Evolutionary conservation across 2,888 invertebrate genomes (phyloP).

Genomic region (Portevinia maculata): DNA sequence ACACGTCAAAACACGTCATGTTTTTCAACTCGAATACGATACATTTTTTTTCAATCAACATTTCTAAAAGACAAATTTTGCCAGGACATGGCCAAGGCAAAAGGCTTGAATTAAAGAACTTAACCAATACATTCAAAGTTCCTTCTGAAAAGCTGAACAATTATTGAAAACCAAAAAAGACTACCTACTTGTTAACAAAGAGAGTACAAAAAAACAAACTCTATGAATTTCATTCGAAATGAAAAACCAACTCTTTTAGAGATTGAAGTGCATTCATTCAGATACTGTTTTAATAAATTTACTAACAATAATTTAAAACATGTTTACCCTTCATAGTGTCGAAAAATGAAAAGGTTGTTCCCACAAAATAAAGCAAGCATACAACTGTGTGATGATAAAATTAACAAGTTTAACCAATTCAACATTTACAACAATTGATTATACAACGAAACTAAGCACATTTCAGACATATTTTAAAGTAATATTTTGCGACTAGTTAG

Average conservation of each 20-base stretch:
- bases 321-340: neutral
- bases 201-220: constrained; percentile 29
- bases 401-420: neutral
- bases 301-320: neutral
- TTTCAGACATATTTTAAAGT: constrained; percentile 9
- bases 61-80: neutral
- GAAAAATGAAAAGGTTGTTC: neutral
- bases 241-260: neutral
- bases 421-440: constrained; percentile 8
- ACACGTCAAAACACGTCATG: neutral
- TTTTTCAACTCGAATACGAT: neutral
- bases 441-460: constrained; percentile 48
- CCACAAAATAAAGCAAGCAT: neutral
- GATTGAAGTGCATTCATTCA: constrained; percentile 26
- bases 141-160: neutral
- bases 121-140: neutral
- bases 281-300: constrained; percentile 2
- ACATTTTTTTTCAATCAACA: neutral
- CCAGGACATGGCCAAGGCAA: neutral
- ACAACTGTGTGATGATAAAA: neutral
- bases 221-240: constrained; percentile 21
- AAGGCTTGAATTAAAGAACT: neutral
- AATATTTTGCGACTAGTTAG: neutral
- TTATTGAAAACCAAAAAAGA: neutral
- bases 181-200: constrained; percentile 1